Conservation (phyloP, 2,797 vertebrate species). For the Psittacula echo region DNA sequence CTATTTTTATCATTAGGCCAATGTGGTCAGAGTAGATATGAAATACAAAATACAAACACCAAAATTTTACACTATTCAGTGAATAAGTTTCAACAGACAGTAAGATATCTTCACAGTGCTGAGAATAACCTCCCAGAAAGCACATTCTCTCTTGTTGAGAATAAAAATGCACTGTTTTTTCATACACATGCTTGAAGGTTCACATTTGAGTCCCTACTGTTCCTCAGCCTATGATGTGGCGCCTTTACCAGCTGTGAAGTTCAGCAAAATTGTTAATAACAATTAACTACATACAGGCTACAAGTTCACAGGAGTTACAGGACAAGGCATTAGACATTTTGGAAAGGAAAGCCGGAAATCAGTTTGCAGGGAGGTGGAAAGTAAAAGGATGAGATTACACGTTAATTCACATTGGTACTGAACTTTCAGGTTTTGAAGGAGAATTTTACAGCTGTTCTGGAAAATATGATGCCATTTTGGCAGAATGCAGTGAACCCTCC, state of each 20-base stretch:
- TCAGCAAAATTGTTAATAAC: not conserved
- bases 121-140: not conserved
- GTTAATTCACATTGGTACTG: not conserved
- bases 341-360: not conserved
- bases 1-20: not conserved
- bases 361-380: not conserved
- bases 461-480: not conserved
- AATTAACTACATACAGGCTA: not conserved
- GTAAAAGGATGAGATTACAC: not conserved
- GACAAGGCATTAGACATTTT: not conserved
- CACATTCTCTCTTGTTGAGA: not conserved
- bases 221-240: not conserved
- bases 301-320: not conserved
- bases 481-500: not conserved
- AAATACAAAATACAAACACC: not conserved
- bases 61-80: not conserved
- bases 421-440: not conserved
- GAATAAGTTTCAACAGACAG: not conserved
- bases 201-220: not conserved
- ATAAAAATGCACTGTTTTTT: not conserved
- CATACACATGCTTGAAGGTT: not conserved
- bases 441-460: not conserved
- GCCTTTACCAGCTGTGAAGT: not conserved
- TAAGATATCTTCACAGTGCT: not conserved
- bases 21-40: not conserved